A percentile compares a stretch with the other conserved stretches of the same genome.
Evolutionary conservation across 1,140 invertebrate species (phyloP).

Genomic region (Drosophila carrolli): DNA sequence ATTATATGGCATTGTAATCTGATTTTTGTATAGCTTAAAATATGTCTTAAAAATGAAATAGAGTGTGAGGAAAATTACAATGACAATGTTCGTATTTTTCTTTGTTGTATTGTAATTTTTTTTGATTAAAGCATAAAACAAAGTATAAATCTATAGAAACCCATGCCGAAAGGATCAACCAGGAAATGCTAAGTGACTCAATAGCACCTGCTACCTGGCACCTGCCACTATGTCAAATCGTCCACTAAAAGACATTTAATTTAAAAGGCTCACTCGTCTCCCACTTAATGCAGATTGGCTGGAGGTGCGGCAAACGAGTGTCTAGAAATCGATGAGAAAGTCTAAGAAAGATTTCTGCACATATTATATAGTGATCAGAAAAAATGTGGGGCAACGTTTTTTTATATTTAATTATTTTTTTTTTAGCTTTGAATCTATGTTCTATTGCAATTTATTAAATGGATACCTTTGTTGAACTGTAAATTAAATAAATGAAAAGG

Average conservation of each 20-base stretch:
- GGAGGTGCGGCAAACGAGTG: not conserved
- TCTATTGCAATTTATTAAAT: not conserved
- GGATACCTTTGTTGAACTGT: no score
- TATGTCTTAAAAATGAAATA: no score
- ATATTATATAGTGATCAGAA: not conserved
- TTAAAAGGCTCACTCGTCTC: conserved; percentile 14
- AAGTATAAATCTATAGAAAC: no score
- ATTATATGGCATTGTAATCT: no score
- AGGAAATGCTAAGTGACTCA: not conserved
- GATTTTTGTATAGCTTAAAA: no score
- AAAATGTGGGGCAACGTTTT: not conserved
- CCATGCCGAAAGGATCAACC: not conserved
- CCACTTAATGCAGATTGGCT: conserved; percentile 6
- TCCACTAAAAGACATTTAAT: conserved; percentile 10
- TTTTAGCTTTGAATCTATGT: not conserved
- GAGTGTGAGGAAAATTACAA: no score
- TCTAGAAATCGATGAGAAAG: conserved; percentile 11
- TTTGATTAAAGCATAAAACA: no score
- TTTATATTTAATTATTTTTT: not conserved
- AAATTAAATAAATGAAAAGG: not conserved
- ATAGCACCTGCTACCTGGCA: not conserved
- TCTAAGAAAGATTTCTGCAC: not conserved
- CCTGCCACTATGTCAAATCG: conserved; percentile 1
- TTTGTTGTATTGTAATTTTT: no score
- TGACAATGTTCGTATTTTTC: no score